These are phyloP conservation scores for Dasypogon diadema DNA, from an alignment of 2,888 invertebrate species.

Conservation along the genomic window DNA sequence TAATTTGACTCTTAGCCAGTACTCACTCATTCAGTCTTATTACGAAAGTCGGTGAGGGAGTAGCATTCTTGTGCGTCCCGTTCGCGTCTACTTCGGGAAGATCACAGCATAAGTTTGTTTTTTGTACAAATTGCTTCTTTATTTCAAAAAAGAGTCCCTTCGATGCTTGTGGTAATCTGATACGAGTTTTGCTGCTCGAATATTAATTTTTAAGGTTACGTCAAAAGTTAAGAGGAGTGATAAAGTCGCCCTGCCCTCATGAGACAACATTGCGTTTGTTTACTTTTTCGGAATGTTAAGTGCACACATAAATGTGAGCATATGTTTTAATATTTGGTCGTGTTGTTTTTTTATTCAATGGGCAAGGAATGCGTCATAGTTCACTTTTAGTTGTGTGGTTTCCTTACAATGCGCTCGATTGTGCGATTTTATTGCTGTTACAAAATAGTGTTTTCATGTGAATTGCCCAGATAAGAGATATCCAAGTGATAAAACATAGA, in stretches of 20 bases:
- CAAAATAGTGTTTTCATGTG: conserved; percentile 2
- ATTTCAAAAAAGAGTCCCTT: conserved; percentile 6
- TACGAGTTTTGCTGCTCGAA: neutral
- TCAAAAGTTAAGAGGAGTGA: neutral
- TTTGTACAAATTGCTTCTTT: neutral
- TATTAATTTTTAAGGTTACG: conserved; percentile 11
- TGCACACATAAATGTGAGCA: conserved; percentile 35
- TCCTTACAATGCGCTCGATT: conserved; percentile 10
- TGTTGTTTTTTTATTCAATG: conserved; percentile 16
- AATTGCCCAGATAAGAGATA: neutral
- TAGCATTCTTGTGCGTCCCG: conserved; percentile 2
- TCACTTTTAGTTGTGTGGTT: conserved; percentile 11
- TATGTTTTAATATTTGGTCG: conserved; percentile 41
- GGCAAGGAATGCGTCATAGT: conserved; percentile 39
- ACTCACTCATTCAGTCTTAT: conserved; percentile 36
- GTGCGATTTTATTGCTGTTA: conserved; percentile 2
- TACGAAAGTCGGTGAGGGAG: conserved; percentile 33
- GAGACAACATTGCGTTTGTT: conserved; percentile 25
- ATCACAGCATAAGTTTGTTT: neutral
- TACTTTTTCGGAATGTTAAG: conserved; percentile 45
- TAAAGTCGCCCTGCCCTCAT: neutral
- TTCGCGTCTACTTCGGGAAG: neutral
- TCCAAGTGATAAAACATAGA: conserved; percentile 21
- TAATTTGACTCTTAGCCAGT: conserved; percentile 27
- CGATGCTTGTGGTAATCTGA: neutral